Evolutionary conservation across 2,113 vertebrate species (phyloP).

Genomic region (Burhinus bistriatus): DNA sequence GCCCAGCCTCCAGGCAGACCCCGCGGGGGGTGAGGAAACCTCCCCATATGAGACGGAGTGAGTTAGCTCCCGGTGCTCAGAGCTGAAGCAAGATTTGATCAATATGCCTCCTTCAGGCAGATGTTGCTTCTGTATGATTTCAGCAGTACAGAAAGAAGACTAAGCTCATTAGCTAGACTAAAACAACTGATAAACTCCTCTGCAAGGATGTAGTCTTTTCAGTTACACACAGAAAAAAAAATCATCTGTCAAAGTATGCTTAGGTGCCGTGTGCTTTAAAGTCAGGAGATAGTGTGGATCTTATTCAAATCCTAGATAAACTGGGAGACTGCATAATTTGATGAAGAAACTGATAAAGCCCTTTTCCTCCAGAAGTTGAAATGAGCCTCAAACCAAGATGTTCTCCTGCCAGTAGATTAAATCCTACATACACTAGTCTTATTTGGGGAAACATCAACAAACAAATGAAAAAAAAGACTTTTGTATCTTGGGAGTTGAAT

Average conservation of each 20-base stretch:
- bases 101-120: background rate
- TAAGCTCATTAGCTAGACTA: background rate
- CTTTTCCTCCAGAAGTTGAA: background rate
- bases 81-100: background rate
- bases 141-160: background rate
- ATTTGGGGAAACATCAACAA: background rate
- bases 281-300: background rate
- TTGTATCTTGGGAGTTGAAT: background rate
- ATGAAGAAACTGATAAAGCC: background rate
- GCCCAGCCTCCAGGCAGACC: rapidly evolving
- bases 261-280: background rate
- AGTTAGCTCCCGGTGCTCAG: background rate
- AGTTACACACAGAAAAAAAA: background rate
- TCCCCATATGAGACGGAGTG: rapidly evolving
- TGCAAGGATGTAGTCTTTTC: background rate
- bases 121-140: background rate
- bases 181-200: background rate
- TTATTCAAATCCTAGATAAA: background rate
- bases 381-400: background rate
- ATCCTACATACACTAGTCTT: background rate
- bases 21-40: background rate
- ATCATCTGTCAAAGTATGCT: background rate
- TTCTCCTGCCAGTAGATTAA: background rate
- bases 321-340: background rate
- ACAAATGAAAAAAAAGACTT: background rate